Evolutionary conservation across 1,140 invertebrate species (phyloP).

Genomic region (Calephelis nemesis): DNA sequence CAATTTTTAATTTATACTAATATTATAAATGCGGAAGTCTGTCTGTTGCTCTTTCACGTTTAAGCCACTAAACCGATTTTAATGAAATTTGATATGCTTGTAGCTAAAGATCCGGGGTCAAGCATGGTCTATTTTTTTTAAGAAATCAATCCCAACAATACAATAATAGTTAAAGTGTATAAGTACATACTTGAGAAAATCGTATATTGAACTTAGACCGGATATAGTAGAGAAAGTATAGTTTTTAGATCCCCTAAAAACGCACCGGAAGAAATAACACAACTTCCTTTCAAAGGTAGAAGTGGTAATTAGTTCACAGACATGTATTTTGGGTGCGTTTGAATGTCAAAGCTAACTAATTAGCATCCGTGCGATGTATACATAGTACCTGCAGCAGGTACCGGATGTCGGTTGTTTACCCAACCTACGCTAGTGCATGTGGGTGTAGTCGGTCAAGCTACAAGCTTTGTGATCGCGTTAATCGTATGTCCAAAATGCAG

Average conservation of each 20-base stretch:
- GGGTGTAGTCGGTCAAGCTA: conserved; percentile 43
- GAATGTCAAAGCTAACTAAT: conserved; percentile 17
- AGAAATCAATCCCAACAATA: too few species aligned
- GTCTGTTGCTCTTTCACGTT: too few species aligned
- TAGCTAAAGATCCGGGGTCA: too few species aligned
- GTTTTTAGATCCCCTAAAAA: not conserved
- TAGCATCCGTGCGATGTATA: conserved; percentile 4
- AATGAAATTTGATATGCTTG: too few species aligned
- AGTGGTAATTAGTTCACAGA: conserved; percentile 16
- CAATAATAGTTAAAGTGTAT: too few species aligned
- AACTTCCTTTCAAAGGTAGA: conserved; percentile 7
- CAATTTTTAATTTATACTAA: too few species aligned
- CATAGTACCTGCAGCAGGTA: conserved; percentile 31
- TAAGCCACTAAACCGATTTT: too few species aligned
- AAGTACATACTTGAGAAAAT: too few species aligned
- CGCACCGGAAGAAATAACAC: not conserved
- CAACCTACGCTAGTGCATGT: conserved; percentile 55
- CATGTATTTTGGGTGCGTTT: conserved; percentile 13
- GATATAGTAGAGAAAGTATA: not conserved
- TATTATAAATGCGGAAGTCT: too few species aligned
- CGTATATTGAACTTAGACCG: too few species aligned
- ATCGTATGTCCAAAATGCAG: conserved; percentile 20
- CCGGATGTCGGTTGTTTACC: conserved; percentile 64
- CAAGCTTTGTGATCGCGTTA: conserved; percentile 35
- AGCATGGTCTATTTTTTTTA: too few species aligned